A percentile compares a stretch with the other conserved stretches of the same genome.
Conservation (phyloP, 2,113 vertebrate genomes). For the Ctenomys sociabilis region DNA sequence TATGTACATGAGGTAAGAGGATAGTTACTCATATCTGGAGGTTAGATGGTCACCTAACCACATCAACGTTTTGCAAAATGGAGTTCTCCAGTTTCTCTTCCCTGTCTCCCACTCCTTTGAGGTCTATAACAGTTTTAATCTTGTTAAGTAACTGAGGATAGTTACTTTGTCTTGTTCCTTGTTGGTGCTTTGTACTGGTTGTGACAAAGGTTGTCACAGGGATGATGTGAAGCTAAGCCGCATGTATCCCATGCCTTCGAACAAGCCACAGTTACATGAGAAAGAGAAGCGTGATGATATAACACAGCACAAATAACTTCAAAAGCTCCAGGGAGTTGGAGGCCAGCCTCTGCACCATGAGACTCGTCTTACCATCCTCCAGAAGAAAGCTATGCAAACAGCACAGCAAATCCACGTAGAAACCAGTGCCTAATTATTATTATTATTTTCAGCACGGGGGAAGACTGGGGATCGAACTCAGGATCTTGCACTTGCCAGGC, state of each 20-base stretch:
- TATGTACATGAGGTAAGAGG: too few relatives aligned
- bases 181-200: background rate
- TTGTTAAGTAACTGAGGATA: too few relatives aligned
- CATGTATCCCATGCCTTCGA: background rate
- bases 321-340: background rate
- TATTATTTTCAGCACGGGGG: too few relatives aligned
- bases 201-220: background rate
- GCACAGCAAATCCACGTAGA: background rate
- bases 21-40: too few relatives aligned
- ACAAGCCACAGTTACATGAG: background rate
- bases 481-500: too few relatives aligned
- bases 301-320: background rate
- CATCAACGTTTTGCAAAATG: too few relatives aligned
- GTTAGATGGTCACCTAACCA: too few relatives aligned
- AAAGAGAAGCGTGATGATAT: background rate
- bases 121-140: too few relatives aligned
- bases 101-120: too few relatives aligned
- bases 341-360: background rate
- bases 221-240: background rate
- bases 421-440: background rate
- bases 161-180: background rate
- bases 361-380: background rate
- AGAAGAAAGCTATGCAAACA: background rate
- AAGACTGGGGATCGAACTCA: too few relatives aligned
- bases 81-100: too few relatives aligned